Percentiles rank a stretch among this genome's conserved stretches.
phyloP scores from a whole-genome alignment of 2,888 invertebrate species.

The Andricus quercusramuli region DNA sequence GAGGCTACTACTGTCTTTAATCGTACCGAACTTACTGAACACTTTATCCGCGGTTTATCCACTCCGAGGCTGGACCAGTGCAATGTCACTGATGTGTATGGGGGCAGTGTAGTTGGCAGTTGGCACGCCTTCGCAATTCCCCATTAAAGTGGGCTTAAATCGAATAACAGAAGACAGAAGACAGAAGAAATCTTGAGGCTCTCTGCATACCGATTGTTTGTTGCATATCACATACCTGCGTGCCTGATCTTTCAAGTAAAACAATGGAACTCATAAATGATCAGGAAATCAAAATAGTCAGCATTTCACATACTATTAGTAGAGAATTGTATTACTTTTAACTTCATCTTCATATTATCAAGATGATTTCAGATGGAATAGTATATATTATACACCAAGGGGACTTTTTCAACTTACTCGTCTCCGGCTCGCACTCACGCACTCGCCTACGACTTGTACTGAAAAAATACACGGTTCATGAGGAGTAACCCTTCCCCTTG shows the following conservation, averaged over 20 bases:
- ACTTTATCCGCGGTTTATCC: constrained; percentile 35
- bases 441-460: too few relatives aligned
- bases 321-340: not conserved
- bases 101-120: constrained; percentile 55
- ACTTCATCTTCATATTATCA: not conserved
- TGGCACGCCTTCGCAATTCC: constrained; percentile 64
- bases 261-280: constrained; percentile 40
- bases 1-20: constrained; percentile 48
- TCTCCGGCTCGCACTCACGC: too few relatives aligned
- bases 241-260: constrained; percentile 40
- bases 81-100: constrained; percentile 46
- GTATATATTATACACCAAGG: not conserved
- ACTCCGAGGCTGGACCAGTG: constrained; percentile 43
- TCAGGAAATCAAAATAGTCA: constrained; percentile 29
- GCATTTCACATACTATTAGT: constrained; percentile 33
- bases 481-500: too few relatives aligned
- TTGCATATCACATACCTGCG: constrained; percentile 42
- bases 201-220: constrained; percentile 40
- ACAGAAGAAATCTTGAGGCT: constrained; percentile 45
- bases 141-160: constrained; percentile 52
- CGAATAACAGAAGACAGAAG: constrained; percentile 47
- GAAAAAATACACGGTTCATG: too few relatives aligned
- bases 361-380: not conserved
- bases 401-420: too few relatives aligned
- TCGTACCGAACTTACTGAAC: constrained; percentile 50